Percentiles rank a stretch among this genome's conserved stretches.
phyloP scores from a whole-genome alignment of 2,797 vertebrate genomes.

The Petrocephalus schoutedeni region DNA sequence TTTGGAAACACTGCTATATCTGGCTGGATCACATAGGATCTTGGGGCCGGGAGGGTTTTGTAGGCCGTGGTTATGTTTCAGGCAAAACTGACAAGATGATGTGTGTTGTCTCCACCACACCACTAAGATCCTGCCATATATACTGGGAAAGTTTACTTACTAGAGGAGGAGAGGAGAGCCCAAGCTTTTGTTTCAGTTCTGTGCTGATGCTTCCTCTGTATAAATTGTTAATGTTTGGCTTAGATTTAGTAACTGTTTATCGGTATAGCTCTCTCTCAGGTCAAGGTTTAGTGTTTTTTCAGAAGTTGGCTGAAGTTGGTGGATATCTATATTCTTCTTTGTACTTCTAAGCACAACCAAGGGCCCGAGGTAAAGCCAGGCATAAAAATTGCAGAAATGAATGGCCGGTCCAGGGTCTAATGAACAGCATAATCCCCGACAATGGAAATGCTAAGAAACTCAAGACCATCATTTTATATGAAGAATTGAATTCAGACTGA shows the following conservation, averaged over 20 bases:
- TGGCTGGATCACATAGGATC: background rate
- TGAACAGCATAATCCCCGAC: background rate
- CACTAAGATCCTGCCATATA: background rate
- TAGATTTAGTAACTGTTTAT: background rate
- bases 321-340: background rate
- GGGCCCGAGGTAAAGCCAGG: background rate
- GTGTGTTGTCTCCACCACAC: background rate
- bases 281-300: background rate
- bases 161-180: background rate
- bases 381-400: background rate
- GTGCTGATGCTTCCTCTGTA: background rate
- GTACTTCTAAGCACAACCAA: background rate
- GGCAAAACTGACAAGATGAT: background rate
- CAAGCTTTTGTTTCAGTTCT: background rate
- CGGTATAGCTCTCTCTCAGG: background rate
- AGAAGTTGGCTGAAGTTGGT: background rate
- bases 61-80: background rate
- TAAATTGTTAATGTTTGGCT: background rate
- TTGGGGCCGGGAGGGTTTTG: background rate
- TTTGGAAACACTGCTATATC: background rate
- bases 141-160: background rate
- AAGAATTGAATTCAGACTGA: background rate
- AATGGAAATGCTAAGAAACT: background rate
- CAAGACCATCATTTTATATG: background rate
- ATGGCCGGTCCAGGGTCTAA: background rate